These are phyloP conservation scores for Taxidea taxus DNA, from an alignment of 2,113 vertebrate species.

Conservation along the genomic window DNA sequence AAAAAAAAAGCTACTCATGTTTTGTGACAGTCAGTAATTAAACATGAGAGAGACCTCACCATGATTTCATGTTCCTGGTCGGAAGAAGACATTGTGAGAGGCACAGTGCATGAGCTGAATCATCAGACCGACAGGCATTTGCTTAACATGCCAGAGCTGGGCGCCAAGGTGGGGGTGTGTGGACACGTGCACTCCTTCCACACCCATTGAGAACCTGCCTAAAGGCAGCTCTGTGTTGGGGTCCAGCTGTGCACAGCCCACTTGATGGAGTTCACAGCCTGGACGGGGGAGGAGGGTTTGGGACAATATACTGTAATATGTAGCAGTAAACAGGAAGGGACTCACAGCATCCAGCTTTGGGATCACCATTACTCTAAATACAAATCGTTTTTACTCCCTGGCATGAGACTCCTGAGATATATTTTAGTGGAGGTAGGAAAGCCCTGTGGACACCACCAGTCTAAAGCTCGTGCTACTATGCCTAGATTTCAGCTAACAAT, in stretches of 20 bases:
- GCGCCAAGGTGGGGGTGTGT: neutral
- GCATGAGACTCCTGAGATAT: rapidly evolving
- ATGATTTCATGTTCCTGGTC: slow-evolving; percentile 34
- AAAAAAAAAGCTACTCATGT: slow-evolving; percentile 41
- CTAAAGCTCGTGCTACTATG: neutral
- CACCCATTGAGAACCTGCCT: neutral
- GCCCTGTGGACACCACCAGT: neutral
- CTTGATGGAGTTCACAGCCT: neutral
- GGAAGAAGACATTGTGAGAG: slow-evolving; percentile 23
- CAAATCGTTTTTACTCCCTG: neutral
- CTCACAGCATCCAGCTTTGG: neutral
- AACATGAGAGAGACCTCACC: slow-evolving; percentile 6
- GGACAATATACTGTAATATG: neutral
- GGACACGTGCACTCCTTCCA: neutral
- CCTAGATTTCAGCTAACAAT: neutral
- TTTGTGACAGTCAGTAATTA: slow-evolving; percentile 56
- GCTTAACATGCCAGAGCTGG: neutral
- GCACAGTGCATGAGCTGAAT: rapidly evolving
- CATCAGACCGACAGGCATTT: neutral
- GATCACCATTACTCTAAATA: neutral
- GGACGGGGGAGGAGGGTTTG: neutral
- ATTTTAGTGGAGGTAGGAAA: neutral
- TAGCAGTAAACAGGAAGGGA: neutral
- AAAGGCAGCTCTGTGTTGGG: neutral
- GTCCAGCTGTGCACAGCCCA: neutral